Conservation (phyloP, 2,888 invertebrate genomes). For the Ochlodes sylvanus region DNA sequence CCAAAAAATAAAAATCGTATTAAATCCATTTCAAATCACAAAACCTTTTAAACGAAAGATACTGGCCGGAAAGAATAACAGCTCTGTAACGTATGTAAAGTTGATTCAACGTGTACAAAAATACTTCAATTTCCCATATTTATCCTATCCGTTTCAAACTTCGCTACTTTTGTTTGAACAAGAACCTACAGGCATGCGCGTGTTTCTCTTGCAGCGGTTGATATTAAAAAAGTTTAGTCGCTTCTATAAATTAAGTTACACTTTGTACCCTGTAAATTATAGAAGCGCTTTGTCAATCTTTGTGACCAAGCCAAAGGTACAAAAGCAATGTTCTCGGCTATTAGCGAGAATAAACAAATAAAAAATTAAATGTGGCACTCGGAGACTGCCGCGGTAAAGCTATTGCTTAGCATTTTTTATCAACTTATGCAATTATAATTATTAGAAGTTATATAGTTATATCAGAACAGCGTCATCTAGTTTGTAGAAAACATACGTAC, state of each 20-base stretch:
- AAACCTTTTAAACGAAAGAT: neutral
- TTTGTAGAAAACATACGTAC: no score
- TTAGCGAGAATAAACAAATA: no score
- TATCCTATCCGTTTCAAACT: no score
- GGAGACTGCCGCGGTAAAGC: no score
- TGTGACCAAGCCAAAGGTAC: no score
- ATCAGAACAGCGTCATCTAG: no score
- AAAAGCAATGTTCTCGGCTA: no score
- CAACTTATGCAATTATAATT: no score
- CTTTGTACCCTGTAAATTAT: slow-evolving; percentile 4
- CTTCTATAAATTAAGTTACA: no score
- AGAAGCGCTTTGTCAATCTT: neutral
- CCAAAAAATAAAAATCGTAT: neutral
- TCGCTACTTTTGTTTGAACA: neutral
- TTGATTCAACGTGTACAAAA: neutral
- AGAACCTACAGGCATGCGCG: neutral
- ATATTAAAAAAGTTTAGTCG: slow-evolving; percentile 45
- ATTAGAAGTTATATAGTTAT: no score
- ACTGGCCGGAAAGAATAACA: neutral
- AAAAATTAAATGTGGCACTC: no score
- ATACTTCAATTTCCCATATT: neutral
- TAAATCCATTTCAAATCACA: slow-evolving; percentile 2
- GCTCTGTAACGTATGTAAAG: neutral
- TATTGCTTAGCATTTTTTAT: no score
- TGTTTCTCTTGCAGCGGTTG: slow-evolving; percentile 37